A percentile compares a stretch with the other conserved stretches of the same genome.
These are phyloP conservation scores for Bergia puertoricense DNA, from an alignment of 92 coral and sea anemone genomes.

Conservation along the genomic window DNA sequence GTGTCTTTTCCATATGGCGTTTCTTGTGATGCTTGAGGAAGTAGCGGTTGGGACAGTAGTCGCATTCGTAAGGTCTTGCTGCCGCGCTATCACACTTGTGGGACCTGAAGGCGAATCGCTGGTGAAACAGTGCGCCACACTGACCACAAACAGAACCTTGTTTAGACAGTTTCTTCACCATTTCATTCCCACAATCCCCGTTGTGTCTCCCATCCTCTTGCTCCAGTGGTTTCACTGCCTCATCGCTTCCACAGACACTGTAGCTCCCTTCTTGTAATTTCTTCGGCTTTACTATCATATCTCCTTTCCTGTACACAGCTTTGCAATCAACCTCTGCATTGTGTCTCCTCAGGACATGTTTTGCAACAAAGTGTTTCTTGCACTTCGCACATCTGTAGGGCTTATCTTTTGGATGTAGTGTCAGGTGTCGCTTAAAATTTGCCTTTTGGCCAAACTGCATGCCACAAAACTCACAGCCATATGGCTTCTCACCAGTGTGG, in stretches of 20 bases:
- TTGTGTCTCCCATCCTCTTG: neutral
- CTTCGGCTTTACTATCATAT: neutral
- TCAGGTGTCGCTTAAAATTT: constrained; percentile 11
- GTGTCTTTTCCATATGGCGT: neutral
- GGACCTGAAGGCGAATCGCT: neutral
- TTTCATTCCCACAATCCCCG: neutral
- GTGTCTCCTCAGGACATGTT: neutral
- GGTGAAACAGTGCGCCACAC: neutral
- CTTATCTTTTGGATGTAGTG: constrained; percentile 26
- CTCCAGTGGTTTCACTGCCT: neutral
- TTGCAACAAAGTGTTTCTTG: constrained; percentile 14
- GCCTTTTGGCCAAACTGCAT: constrained; percentile 19
- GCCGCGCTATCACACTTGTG: neutral
- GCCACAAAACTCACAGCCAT: neutral
- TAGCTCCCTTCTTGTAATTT: neutral
- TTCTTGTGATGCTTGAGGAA: constrained; percentile 15
- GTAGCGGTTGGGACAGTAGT: constrained; percentile 34
- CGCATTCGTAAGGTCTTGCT: constrained; percentile 17
- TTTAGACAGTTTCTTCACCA: neutral
- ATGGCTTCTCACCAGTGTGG: constrained; percentile 34
- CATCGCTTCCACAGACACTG: neutral
- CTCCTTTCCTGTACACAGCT: neutral
- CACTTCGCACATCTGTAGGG: constrained; percentile 26
- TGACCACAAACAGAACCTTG: neutral
- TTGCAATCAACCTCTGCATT: neutral